Evolutionary conservation across 1,140 invertebrate genomes (phyloP).

Genomic region (Drosophila nikananu): DNA sequence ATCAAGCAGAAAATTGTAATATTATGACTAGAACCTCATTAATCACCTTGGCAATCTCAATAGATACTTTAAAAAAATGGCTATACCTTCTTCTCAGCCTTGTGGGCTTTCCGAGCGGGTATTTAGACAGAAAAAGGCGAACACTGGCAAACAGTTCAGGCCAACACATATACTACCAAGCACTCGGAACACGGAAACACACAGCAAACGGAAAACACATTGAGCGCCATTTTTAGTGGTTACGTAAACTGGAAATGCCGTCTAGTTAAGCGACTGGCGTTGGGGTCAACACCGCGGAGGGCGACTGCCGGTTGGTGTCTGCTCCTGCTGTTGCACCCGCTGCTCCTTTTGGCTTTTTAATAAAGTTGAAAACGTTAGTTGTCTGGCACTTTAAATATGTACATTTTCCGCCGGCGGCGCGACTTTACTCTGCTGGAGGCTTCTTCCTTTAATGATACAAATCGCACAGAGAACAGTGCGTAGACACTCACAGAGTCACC

Average conservation of each 20-base stretch:
- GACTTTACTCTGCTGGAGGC: neutral
- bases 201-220: slow-evolving; percentile 42
- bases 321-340: neutral
- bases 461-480: slow-evolving; percentile 40
- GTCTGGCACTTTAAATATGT: slow-evolving; percentile 64
- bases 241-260: slow-evolving; percentile 75
- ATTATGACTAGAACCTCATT: neutral
- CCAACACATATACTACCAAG: slow-evolving; percentile 12
- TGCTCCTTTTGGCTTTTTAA: slow-evolving; percentile 45
- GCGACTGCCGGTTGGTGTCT: slow-evolving; percentile 3
- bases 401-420: slow-evolving; percentile 28
- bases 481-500: neutral
- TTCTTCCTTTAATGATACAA: slow-evolving; percentile 35
- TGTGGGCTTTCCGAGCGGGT: neutral
- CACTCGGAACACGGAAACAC: slow-evolving; percentile 23
- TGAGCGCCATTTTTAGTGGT: slow-evolving; percentile 66
- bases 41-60: too few species aligned
- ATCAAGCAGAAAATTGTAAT: neutral
- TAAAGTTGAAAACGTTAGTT: slow-evolving; percentile 64
- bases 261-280: slow-evolving; percentile 29
- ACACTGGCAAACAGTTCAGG: slow-evolving; percentile 12
- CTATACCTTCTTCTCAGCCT: neutral
- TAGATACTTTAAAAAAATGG: neutral
- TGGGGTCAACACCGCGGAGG: slow-evolving; percentile 20
- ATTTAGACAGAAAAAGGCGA: slow-evolving; percentile 23